Base-by-base conservation (phyloP, 2,888 invertebrate genomes). In the Galeruca laticollis region DNA sequence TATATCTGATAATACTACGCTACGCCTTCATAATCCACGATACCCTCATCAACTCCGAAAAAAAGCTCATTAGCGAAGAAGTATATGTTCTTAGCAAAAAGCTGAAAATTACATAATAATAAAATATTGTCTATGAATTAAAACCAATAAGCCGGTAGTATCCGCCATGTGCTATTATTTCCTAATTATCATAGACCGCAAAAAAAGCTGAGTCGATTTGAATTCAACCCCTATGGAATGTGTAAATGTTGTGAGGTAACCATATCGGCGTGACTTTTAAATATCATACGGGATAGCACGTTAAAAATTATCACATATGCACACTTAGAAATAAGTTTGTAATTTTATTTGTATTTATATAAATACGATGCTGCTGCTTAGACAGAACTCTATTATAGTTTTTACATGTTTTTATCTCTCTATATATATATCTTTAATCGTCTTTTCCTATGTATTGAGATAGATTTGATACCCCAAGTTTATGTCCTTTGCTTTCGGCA, bases 141-240 rank as follows among this genome's bases (percentile, higher is more conserved):
- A 11, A 26, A 31, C 4, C 9, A n/a, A 10, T 13, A n/a, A 6
- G 0, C 54, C 54, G 31, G 54, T 54, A 54, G 31, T 26, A 31
- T 26, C 31, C 49, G 49, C 59, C 66, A 51, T 59, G 59, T 66
- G 66, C 49, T 57, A 56, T 51, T 60, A 65, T 60, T 65, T 69
- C 21, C 54, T 65, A 69, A 69, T 69, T 64, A 65, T 56, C 56
- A 65, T 60, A 26, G 35, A 47, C 62, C 68, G 59, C 59, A 57
- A 40, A 59, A 26, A 63, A 62, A 68, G 60, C 51, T 20, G 59
- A 65, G 65, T 26, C 54, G 21, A 43, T 65, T 64, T 37, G 60
- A 60, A 64, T 60, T 49, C 54, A 71, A 68, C 71, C 71, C 71
- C 64, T 64, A 71, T 71, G 63, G 59, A 61, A 70, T 31, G 11